Evolutionary conservation across 2,888 invertebrate species (phyloP).

Genomic region (Miltochrista miniata): DNA sequence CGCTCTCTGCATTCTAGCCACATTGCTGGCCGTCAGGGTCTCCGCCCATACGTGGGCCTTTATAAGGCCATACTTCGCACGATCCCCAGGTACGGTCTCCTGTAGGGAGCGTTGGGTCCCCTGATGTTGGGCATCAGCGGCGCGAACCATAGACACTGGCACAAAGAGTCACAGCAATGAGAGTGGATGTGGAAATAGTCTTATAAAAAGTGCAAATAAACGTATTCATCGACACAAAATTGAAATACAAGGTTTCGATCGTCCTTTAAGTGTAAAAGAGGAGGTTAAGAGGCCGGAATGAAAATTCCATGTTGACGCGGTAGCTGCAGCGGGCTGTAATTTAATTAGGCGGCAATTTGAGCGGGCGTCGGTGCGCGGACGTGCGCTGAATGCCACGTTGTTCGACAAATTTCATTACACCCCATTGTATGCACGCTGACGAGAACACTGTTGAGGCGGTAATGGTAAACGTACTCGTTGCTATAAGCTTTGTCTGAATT

Average conservation of each 20-base stretch:
- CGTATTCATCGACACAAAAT: constrained; percentile 5
- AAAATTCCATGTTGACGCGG: constrained; percentile 51
- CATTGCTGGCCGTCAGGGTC: no score
- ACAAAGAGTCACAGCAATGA: no score
- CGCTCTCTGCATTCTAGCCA: no score
- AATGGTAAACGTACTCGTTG: constrained; percentile 33
- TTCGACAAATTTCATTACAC: constrained; percentile 70
- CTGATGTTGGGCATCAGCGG: no score
- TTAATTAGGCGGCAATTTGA: constrained; percentile 76
- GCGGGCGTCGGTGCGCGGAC: constrained; percentile 58
- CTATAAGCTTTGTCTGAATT: constrained; percentile 7
- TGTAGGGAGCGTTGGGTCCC: no score
- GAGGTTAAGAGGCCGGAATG: constrained; percentile 49
- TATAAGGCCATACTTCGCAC: no score
- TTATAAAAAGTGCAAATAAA: no score
- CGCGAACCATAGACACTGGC: no score
- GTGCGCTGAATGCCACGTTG: constrained; percentile 69
- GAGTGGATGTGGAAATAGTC: no score
- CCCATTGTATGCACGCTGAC: constrained; percentile 50
- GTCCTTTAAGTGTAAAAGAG: constrained; percentile 30
- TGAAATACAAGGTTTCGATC: constrained; percentile 26
- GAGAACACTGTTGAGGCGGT: constrained; percentile 31
- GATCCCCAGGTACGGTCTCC: no score
- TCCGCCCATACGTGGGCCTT: no score
- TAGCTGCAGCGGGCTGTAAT: constrained; percentile 62